Base-by-base conservation (phyloP, 2,797 vertebrate genomes). In the Martes flavigula region DNA sequence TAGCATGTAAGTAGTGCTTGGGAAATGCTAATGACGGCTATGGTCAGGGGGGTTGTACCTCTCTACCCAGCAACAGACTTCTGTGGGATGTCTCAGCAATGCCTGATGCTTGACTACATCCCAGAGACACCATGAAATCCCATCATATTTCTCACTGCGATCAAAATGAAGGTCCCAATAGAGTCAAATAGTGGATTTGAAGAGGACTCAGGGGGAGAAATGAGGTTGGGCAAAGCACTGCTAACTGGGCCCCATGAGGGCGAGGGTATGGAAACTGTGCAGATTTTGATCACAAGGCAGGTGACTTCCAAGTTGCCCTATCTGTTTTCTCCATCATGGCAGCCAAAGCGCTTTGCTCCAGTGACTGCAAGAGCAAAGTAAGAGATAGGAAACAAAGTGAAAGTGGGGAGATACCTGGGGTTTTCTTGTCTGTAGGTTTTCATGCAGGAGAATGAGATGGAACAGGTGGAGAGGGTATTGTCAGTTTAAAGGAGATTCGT, bases 81-180 rank as follows among this genome's bases (percentile, higher is more conserved):
- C 58, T 51, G 25, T 51, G 56, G 79, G 64, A 95, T 84, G 38
- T 86, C 23, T 77, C 70, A 51, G 40, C 46, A 72, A 77, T 60
- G 40, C 30, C 78, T n/a, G 75, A 62, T 40, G 62, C 38, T 27
- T 91, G 81, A 92, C 66, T 97, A 82, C 66, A 96, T 84, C 72
- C 84, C 40, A 32, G 18, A 48, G 27, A 66, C 32, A 56, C 11
- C 13, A 7, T 90, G 38, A 73, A 62, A 75, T 83, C 32, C 58
- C 35, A 48, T 68, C 73, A 79, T 27, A 62, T 94, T 32, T 75
- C 56, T 94, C 77, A 68, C 1, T 64, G 64, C 87, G 54, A 85
- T 95, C n/a, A 87, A 86, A 82, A 12, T 15, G 35, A 93, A 85
- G 38, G 38, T 66, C 17, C 14, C 58, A 88, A 11, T 70, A 40